Base-by-base conservation (phyloP, 1,140 invertebrate species). In the Lordiphosa stackelbergi region DNA sequence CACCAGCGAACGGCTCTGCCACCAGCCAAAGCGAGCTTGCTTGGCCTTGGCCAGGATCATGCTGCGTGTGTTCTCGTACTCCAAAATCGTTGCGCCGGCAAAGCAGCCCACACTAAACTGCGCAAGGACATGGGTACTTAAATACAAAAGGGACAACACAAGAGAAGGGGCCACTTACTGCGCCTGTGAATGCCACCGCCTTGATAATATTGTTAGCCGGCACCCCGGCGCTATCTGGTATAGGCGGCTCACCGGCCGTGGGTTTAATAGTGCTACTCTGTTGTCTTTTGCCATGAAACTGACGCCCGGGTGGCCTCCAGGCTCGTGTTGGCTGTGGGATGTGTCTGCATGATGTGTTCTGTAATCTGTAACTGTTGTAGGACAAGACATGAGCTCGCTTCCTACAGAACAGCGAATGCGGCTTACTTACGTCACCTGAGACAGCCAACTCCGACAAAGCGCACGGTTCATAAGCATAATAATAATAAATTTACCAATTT, bases 41-140 rank as follows among this genome's bases (percentile, higher is more conserved):
- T 91, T 90, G 4, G 92, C 88, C 66, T 92, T 89, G 10, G 87
- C 89, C 19, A 90, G 83, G 1, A 92, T 92, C 86, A 91, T 91
- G 38, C 89, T 85, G 61, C 94, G 89, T 74, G 95, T 90, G 70
- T 91, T 92, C 88, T 98, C 96, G 91, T 97, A 97, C 87, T 97
- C 93, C 93, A 94, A 95, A 59, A 97, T 94, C 12, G 94, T 91
- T 79, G 93, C 94, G 38, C 92, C 93, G 8, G 90, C 89, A 87
- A 96, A 91, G 85, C 92, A 93, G 24, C 91, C 89, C 55, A 92
- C 89, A 85, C 93, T 93, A 81, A 97, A 94, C 81, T 85, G 59
- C 28, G 53, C 61, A 47, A 68, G 4, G 5, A 2, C 43, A 40
- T 40, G 22, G 3, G 22, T 35, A 13, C 5, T 43, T 4, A 43